Evolutionary conservation across 2,888 invertebrate genomes (phyloP), one percentile per base, ranked within the genome.

Genomic region (Melanophora roralis): DNA sequence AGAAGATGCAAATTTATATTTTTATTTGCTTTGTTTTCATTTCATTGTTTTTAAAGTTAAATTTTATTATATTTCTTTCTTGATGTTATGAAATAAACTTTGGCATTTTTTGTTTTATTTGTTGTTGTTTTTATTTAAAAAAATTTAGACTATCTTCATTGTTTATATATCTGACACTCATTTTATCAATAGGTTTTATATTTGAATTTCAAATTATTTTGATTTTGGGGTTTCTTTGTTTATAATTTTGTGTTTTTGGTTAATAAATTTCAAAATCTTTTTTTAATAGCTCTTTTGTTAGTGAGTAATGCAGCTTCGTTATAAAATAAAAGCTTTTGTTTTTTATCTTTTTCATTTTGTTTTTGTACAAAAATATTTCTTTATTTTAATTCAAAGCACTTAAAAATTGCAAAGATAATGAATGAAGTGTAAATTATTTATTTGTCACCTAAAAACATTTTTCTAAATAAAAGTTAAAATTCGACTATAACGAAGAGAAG

Each of bases 41-140:
- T 71, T 32, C 16, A 14, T 27, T 32, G 9, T 32, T 53, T 43
- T 45, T 14, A n/a, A 43, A 27, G 11, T 34, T 16, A 55, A 38
- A 59, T 43, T 47, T 5, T 14, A 23, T 69, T 60, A 11, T 51
- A 27, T 62, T 62, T 49, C 49, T 32, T 53, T 53, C 11, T 43
- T 27, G 57, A 69, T 57, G 64, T 71, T 57, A 62, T 68, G 36
- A 53, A 23, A 69, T 71, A 47, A 71, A 71, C 65, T 79, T 74
- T 79, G 69, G 74, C 38, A 78, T 79, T 79, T 43, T 21, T 36
- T 11, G 19, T 51, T 27, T 60, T 27, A 19, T 45, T 11, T 65
- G 40, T 45, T 59, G 43, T 21, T 36, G 11, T 51, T 19, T 34
- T 43, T 45, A 65, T 53, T 14, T 45, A 27, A 51, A 14, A 14